phyloP scores from a whole-genome alignment of 2,888 invertebrate species.

The Agonopterix alstromeriana region DNA sequence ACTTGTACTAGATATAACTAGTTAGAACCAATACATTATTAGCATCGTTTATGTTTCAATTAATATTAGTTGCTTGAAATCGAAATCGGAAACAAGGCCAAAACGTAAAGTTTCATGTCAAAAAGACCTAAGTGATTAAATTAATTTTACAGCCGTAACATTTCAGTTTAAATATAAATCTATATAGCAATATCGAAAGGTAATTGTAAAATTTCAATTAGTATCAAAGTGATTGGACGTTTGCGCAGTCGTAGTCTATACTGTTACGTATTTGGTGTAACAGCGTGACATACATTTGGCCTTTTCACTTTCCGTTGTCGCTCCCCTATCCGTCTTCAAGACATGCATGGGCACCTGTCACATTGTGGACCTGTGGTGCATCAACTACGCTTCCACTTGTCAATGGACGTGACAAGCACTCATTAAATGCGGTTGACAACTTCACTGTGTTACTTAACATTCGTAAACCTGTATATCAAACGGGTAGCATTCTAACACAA shows the following conservation, averaged over 20 bases:
- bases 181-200: not conserved
- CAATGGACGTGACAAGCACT: too few relatives aligned
- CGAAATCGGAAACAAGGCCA: too few relatives aligned
- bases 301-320: conserved; percentile 7
- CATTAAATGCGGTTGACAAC: too few relatives aligned
- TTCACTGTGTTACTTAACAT: not conserved
- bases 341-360: not conserved
- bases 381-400: too few relatives aligned
- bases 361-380: too few relatives aligned
- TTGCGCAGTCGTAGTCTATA: not conserved
- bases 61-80: too few relatives aligned
- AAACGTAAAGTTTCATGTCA: too few relatives aligned
- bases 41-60: too few relatives aligned
- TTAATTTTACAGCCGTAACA: conserved; percentile 2
- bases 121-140: not conserved
- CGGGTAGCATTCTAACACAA: not conserved
- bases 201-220: not conserved
- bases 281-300: conserved; percentile 6
- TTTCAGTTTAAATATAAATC: conserved; percentile 1
- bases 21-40: too few relatives aligned
- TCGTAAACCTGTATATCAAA: not conserved
- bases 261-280: conserved; percentile 4
- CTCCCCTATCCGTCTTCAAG: conserved; percentile 3
- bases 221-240: not conserved
- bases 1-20: too few relatives aligned